Percentiles rank a stretch among this genome's conserved stretches.
These are phyloP conservation scores for Aptenodytes patagonicus DNA, from an alignment of 2,113 vertebrate genomes.

Conservation along the genomic window DNA sequence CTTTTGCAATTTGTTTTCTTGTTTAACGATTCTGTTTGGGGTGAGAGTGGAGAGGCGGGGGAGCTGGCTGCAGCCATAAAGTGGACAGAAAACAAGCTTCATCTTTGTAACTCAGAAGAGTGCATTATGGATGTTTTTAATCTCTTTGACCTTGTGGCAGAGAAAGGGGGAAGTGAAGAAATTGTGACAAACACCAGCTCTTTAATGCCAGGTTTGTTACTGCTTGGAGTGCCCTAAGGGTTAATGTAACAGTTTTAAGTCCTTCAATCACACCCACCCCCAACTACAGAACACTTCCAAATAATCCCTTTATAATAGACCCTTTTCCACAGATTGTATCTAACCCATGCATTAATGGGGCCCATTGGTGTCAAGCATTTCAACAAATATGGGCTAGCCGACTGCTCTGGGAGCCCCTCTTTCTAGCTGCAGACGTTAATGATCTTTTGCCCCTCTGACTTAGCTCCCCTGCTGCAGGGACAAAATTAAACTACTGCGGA, in stretches of 20 bases:
- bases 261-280: constrained; percentile 55
- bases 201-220: constrained; percentile 45
- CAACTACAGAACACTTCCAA: constrained; percentile 57
- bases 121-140: constrained; percentile 47
- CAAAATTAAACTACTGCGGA: constrained; percentile 59
- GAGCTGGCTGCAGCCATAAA: neutral
- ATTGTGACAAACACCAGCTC: constrained; percentile 4
- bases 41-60: neutral
- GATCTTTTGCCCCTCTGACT: constrained; percentile 62
- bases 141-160: constrained; percentile 35
- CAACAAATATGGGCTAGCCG: constrained; percentile 23
- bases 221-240: constrained; percentile 24
- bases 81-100: neutral
- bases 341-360: constrained; percentile 51
- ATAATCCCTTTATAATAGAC: constrained; percentile 52
- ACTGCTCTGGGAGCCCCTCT: constrained; percentile 2
- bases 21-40: neutral
- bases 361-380: constrained; percentile 51
- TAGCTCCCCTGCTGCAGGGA: constrained; percentile 52
- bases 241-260: constrained; percentile 45
- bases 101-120: neutral
- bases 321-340: constrained; percentile 63
- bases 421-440: constrained; percentile 15
- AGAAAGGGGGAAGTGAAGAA: constrained; percentile 7
- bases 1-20: neutral